Evolutionary conservation across 2,797 vertebrate species (phyloP).

Genomic region (Neosilurus hyrtlii): DNA sequence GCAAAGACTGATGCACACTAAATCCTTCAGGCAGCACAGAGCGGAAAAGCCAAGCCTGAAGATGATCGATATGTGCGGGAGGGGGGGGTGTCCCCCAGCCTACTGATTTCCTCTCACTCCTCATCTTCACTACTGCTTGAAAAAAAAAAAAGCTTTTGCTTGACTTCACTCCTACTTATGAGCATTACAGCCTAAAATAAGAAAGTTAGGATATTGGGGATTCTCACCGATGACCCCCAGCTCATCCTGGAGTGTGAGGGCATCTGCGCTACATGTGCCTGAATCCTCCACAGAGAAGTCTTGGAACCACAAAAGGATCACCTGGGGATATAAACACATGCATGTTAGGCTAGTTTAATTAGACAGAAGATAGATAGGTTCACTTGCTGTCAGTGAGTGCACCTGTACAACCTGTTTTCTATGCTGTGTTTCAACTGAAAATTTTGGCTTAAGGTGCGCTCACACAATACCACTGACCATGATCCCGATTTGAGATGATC

Average conservation of each 20-base stretch:
- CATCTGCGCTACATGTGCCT: conserved; percentile 66
- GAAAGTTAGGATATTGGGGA: background rate
- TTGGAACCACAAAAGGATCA: conserved; percentile 77
- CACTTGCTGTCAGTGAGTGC: background rate
- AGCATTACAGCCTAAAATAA: background rate
- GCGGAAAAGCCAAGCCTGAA: background rate
- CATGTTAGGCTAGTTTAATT: conserved; percentile 10
- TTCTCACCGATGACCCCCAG: conserved; percentile 70
- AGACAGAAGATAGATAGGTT: background rate
- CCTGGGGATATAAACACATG: conserved; percentile 62
- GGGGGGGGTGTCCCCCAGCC: background rate
- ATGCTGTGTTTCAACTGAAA: no score
- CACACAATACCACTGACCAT: no score
- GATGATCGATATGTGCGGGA: background rate
- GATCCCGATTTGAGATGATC: no score
- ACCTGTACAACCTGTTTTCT: background rate
- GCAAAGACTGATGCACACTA: background rate
- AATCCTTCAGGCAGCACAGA: background rate
- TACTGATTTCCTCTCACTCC: conserved; percentile 3
- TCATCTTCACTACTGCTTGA: background rate
- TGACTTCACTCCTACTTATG: background rate
- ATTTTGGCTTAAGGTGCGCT: no score
- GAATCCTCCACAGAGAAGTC: conserved; percentile 72
- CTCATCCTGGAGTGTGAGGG: conserved; percentile 69
- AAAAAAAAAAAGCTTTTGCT: background rate